Conservation (phyloP, 2,888 invertebrate species). For the Rhagonycha lutea region DNA sequence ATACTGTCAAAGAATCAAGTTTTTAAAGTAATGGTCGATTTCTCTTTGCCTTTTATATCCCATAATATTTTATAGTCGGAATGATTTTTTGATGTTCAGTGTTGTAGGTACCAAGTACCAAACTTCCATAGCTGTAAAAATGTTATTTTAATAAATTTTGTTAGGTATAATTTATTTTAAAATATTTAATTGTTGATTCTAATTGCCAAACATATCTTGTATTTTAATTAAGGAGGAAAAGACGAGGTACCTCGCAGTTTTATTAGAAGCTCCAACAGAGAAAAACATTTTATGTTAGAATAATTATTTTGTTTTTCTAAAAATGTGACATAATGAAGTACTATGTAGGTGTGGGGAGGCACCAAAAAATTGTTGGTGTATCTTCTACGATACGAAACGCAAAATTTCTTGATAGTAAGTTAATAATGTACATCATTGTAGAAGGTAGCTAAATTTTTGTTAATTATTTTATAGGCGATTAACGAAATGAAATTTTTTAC, state of each 20-base stretch:
- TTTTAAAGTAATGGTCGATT: background rate
- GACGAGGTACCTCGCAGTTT: background rate
- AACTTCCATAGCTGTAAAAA: background rate
- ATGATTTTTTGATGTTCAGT: background rate
- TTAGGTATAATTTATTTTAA: background rate
- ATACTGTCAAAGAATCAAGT: background rate
- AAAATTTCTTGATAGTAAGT: background rate
- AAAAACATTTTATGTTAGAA: background rate
- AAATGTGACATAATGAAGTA: background rate
- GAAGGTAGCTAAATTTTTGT: background rate
- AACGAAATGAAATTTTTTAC: background rate
- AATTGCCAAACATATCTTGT: constrained; percentile 16
- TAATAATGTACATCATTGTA: background rate
- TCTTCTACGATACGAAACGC: background rate
- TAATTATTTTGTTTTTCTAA: background rate
- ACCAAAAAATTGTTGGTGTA: background rate
- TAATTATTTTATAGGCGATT: background rate
- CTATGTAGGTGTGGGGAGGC: background rate
- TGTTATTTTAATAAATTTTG: background rate
- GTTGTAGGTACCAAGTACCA: constrained; percentile 2
- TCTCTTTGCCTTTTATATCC: background rate
- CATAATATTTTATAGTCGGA: background rate
- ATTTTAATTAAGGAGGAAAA: background rate
- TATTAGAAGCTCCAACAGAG: background rate
- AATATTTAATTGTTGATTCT: background rate